These are phyloP conservation scores for Epinephelus moara DNA, from an alignment of 2,113 vertebrate species.

Conservation along the genomic window DNA sequence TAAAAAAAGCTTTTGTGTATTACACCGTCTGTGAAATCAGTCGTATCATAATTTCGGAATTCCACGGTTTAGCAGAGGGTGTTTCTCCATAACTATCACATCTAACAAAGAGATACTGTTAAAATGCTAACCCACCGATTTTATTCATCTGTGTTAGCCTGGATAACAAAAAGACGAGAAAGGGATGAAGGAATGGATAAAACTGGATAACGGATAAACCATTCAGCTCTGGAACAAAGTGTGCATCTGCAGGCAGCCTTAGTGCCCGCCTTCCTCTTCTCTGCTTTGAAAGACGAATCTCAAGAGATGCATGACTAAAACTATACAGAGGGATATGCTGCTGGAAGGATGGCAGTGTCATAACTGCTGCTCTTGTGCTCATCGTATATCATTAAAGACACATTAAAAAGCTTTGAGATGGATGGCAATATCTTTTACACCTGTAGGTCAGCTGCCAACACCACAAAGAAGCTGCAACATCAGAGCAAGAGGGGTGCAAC, in stretches of 20 bases:
- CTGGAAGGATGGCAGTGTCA: constrained; percentile 2
- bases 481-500: background rate
- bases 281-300: constrained; percentile 44
- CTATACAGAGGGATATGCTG: background rate
- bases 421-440: background rate
- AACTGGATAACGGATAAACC: constrained; percentile 18
- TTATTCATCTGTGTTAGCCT: background rate
- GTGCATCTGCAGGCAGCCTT: constrained; percentile 32
- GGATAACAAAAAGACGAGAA: background rate
- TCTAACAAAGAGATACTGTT: background rate
- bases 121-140: background rate
- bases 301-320: constrained; percentile 47
- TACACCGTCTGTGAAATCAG: background rate
- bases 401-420: constrained; percentile 22
- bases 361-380: constrained; percentile 3
- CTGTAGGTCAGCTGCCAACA: constrained; percentile 27
- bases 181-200: background rate
- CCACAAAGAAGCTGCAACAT: background rate
- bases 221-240: constrained; percentile 43
- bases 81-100: background rate
- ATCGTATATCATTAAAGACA: background rate
- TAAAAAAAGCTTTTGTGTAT: background rate
- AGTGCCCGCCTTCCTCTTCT: background rate
- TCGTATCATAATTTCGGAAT: background rate
- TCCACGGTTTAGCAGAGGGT: background rate